phyloP scores from a whole-genome alignment of 2,888 invertebrate genomes.

The Rhorus exstirpatorius region DNA sequence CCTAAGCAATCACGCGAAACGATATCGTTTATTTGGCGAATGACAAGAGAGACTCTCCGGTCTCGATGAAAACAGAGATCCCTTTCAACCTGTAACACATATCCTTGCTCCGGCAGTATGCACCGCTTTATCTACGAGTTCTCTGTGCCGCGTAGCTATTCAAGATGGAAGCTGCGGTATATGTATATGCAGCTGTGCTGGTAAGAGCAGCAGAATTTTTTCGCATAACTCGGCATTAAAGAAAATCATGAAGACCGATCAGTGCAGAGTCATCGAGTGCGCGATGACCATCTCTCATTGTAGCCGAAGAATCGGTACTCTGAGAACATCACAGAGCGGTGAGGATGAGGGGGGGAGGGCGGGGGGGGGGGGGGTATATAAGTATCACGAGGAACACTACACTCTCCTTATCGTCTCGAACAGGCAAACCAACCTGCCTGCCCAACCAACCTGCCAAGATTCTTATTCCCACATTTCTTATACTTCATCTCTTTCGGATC shows the following conservation, averaged over 20 bases:
- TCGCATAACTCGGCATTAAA: slow-evolving; percentile 72
- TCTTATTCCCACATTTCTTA: slow-evolving; percentile 41
- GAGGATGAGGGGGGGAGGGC: neutral
- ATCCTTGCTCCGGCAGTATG: neutral
- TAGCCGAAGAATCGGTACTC: neutral
- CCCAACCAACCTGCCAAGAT: slow-evolving; percentile 21
- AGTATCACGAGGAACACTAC: neutral
- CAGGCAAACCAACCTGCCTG: no score
- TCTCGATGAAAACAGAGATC: slow-evolving; percentile 1
- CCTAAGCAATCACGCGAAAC: slow-evolving; percentile 81
- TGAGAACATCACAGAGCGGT: neutral
- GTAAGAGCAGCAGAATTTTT: slow-evolving; percentile 54
- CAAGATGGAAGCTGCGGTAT: slow-evolving; percentile 26
- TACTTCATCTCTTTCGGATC: slow-evolving; percentile 41
- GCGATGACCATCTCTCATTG: slow-evolving; percentile 36
- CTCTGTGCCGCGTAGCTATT: slow-evolving; percentile 3
- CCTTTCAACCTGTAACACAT: neutral
- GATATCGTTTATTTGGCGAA: slow-evolving; percentile 81
- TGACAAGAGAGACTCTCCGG: slow-evolving; percentile 72
- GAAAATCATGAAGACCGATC: slow-evolving; percentile 75
- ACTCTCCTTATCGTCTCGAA: slow-evolving; percentile 14
- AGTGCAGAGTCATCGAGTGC: slow-evolving; percentile 72
- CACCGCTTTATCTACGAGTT: neutral
- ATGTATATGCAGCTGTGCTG: neutral
- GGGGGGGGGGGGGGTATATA: neutral